phyloP scores from a whole-genome alignment of 30 jellyfish, hydroid and myxozoan species.

The Turritopsis rubra region DNA sequence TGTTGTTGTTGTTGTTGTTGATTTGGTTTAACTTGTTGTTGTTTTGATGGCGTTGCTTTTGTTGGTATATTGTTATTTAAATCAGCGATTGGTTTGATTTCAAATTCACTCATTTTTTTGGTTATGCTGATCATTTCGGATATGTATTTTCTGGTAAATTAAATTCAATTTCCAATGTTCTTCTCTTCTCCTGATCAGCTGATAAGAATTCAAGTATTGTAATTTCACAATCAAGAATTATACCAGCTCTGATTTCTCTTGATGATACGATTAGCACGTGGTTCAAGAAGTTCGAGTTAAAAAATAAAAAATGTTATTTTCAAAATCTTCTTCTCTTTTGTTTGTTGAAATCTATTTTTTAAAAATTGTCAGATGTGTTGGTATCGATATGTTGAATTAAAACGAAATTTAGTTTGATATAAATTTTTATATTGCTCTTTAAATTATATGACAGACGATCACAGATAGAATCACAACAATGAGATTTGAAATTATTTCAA shows the following conservation, averaged over 20 bases:
- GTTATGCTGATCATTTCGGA: neutral
- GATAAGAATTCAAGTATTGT: neutral
- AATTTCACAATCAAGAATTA: neutral
- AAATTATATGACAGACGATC: neutral
- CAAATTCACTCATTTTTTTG: neutral
- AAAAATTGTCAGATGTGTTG: too few relatives aligned
- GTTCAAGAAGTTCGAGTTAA: neutral
- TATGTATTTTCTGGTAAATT: neutral
- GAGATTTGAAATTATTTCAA: neutral
- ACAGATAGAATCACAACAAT: neutral
- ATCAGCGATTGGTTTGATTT: neutral
- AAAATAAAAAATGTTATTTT: neutral
- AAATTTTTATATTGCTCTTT: neutral
- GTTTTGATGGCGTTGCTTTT: neutral
- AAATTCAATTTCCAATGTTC: neutral
- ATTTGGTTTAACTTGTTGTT: neutral
- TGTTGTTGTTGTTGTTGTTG: conserved; percentile 29
- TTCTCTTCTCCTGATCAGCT: neutral
- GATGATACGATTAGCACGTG: neutral
- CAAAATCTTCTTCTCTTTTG: neutral
- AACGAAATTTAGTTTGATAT: neutral
- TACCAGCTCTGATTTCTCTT: neutral
- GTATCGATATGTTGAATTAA: neutral
- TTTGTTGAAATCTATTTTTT: too few relatives aligned
- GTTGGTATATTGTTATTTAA: neutral